Evolutionary conservation across 2,888 invertebrate genomes (phyloP).

Genomic region (Arctia plantaginis): DNA sequence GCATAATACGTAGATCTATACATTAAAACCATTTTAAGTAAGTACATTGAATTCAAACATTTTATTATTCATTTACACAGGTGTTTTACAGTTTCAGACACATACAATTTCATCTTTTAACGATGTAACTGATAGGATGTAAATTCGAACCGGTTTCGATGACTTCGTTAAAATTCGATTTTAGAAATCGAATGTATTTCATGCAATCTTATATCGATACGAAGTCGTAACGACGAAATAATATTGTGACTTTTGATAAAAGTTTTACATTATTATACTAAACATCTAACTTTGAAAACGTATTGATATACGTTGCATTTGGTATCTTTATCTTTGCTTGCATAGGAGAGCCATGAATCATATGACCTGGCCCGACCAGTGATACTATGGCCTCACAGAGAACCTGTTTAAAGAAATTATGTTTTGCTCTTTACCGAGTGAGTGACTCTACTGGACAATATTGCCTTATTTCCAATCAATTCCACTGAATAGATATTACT

Average conservation of each 20-base stretch:
- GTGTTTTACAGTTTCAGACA: conserved; percentile 17
- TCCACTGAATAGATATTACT: too few relatives aligned
- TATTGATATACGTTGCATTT: too few relatives aligned
- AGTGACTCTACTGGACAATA: too few relatives aligned
- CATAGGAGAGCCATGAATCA: too few relatives aligned
- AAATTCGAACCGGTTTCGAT: conserved; percentile 14
- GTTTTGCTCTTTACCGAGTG: too few relatives aligned
- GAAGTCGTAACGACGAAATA: conserved; percentile 5
- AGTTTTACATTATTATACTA: not conserved
- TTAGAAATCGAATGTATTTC: conserved; percentile 23
- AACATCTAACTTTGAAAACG: not conserved
- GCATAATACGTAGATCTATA: not conserved
- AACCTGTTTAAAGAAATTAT: too few relatives aligned
- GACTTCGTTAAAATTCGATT: conserved; percentile 29
- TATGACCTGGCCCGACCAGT: too few relatives aligned
- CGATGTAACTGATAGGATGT: conserved; percentile 12
- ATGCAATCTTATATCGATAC: not conserved
- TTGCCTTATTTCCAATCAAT: too few relatives aligned
- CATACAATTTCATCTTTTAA: conserved; percentile 17
- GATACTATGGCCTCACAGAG: too few relatives aligned
- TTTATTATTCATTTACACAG: conserved; percentile 18
- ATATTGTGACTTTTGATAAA: conserved; percentile 5
- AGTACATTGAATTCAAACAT: not conserved
- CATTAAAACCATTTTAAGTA: too few relatives aligned
- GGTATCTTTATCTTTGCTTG: too few relatives aligned